These are phyloP conservation scores for Colius striatus DNA, from an alignment of 2,113 vertebrate species.

Conservation along the genomic window DNA sequence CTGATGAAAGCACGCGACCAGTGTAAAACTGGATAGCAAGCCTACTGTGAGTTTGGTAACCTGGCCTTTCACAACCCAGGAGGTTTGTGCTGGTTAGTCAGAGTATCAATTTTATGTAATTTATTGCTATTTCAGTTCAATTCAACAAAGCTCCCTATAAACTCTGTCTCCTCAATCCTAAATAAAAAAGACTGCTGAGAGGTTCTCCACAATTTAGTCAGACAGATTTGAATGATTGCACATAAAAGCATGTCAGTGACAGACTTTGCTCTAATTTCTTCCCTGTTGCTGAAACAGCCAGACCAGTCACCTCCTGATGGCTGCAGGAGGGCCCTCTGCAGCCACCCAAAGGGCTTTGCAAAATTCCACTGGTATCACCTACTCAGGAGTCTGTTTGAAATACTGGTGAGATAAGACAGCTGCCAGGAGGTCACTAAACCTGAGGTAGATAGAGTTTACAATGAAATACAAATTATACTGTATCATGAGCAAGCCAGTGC, in stretches of 20 bases:
- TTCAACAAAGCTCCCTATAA: neutral
- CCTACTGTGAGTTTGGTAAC: neutral
- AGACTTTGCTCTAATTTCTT: neutral
- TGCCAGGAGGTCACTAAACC: accelerated
- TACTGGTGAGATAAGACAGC: neutral
- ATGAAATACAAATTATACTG: neutral
- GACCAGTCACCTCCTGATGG: neutral
- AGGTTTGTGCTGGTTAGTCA: neutral
- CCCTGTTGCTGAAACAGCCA: neutral
- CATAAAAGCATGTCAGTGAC: accelerated
- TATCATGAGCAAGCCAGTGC: neutral
- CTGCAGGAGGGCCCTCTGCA: neutral
- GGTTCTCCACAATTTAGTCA: neutral
- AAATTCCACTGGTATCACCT: neutral
- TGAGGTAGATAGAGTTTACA: neutral
- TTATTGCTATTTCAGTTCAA: neutral
- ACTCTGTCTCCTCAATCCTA: neutral
- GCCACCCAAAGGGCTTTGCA: neutral
- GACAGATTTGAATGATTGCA: neutral
- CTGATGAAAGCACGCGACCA: accelerated
- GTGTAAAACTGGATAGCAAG: neutral
- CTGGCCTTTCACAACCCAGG: neutral
- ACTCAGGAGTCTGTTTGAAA: neutral
- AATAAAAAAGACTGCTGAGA: neutral
- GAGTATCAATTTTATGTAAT: neutral